Percentiles rank a stretch among this genome's conserved stretches.
These are phyloP conservation scores for Melinaea marsaeus DNA, from an alignment of 2,888 invertebrate genomes.

Conservation along the genomic window DNA sequence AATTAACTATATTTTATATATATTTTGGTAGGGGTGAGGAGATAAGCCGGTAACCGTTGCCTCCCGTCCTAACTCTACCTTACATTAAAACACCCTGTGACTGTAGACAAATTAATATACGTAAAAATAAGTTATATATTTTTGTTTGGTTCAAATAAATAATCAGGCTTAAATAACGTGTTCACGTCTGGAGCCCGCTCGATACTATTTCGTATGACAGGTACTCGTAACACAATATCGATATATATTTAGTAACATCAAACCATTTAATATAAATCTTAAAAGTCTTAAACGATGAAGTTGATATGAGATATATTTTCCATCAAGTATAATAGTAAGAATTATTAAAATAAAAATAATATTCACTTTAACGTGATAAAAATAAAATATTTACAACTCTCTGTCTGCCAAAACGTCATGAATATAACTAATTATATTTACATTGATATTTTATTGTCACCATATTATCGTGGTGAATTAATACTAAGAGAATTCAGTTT, in stretches of 20 bases:
- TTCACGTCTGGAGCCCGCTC: not conserved
- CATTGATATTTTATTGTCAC: slow-evolving; percentile 71
- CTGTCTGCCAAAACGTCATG: slow-evolving; percentile 46
- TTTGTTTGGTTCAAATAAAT: slow-evolving; percentile 4
- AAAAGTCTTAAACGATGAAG: slow-evolving; percentile 46
- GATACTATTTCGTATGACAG: slow-evolving; percentile 6
- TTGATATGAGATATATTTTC: slow-evolving; percentile 55
- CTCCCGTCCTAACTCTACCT: slow-evolving; percentile 67
- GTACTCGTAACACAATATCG: slow-evolving; percentile 27
- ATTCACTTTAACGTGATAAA: slow-evolving; percentile 39
- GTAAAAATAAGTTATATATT: not conserved
- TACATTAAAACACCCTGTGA: slow-evolving; percentile 75
- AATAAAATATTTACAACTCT: slow-evolving; percentile 60
- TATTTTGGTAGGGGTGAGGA: not conserved
- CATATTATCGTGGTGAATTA: slow-evolving; percentile 68
- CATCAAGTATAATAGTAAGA: slow-evolving; percentile 9
- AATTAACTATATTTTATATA: not conserved
- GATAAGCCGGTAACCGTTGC: slow-evolving; percentile 31
- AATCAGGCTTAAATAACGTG: not conserved
- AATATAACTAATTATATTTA: slow-evolving; percentile 57
- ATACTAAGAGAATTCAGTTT: slow-evolving; percentile 34
- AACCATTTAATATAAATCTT: slow-evolving; percentile 38
- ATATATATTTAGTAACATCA: slow-evolving; percentile 37
- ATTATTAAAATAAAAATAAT: slow-evolving; percentile 27
- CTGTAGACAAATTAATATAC: slow-evolving; percentile 10